These are phyloP conservation scores for Turdus rufiventris DNA, from an alignment of 2,113 vertebrate genomes.

Conservation along the genomic window DNA sequence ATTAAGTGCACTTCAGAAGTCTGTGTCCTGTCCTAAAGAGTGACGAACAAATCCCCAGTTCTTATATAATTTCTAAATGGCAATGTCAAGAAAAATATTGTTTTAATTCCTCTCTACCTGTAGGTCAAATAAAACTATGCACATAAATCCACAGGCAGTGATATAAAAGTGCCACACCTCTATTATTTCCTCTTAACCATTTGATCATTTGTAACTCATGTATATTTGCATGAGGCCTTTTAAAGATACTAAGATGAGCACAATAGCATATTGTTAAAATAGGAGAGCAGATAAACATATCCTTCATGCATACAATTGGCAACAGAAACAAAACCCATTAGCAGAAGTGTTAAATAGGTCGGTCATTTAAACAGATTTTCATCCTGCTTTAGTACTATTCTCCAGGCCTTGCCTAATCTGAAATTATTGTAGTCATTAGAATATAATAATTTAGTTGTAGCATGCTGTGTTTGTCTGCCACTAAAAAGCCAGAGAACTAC, in stretches of 20 bases:
- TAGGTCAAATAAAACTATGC: neutral
- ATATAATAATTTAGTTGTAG: neutral
- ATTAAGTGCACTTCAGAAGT: neutral
- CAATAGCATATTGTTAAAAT: neutral
- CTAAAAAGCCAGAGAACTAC: neutral
- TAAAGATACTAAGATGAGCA: neutral
- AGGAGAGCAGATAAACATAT: conserved; percentile 8
- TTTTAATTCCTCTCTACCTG: neutral
- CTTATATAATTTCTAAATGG: neutral
- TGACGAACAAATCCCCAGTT: neutral
- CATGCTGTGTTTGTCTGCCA: neutral
- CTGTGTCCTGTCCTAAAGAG: neutral
- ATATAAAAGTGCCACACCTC: neutral
- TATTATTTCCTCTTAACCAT: neutral
- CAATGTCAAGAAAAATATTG: neutral
- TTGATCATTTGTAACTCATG: neutral
- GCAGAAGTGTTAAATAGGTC: neutral
- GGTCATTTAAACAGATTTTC: neutral
- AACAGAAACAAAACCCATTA: neutral
- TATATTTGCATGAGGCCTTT: neutral
- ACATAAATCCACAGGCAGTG: neutral
- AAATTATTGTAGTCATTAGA: neutral
- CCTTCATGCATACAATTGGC: neutral
- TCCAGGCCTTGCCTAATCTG: neutral
- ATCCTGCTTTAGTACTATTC: neutral